Evolutionary conservation across 2,113 vertebrate genomes (phyloP), one percentile per base, ranked within the genome.

Genomic region (Asarcornis scutulata): DNA sequence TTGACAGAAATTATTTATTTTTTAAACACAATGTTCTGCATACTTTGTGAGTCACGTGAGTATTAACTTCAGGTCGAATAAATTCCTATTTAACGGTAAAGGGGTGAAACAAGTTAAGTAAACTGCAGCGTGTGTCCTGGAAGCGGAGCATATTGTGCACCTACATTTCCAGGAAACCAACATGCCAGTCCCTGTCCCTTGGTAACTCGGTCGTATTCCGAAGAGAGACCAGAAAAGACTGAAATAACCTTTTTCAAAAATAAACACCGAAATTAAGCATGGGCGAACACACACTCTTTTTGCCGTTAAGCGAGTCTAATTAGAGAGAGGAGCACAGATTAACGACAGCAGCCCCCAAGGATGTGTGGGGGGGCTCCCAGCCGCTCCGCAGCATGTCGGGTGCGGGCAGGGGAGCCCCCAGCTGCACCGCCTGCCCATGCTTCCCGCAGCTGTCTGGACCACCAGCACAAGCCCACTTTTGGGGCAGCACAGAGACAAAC

Each of bases 291-390:
- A 53, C 15, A 23, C 9, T 50, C 26, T 22, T 18, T 29, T 86
- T 42, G 18, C 44, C 40, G 40, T 63, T 88, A 68, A 50, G n/a
- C 25, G 85, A 36, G 62, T 62, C 34, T 56, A 78, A 94, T 72
- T 82, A 60, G 84, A 67, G 32, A 86, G 40, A 91, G 72, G 48
- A 95, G 71, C 29, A 46, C 23, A 1, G 1, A 29, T 53, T 15
- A 73, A 87, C 78, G 91, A 62, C 0, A 26, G 8, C 55, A 53
- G 74, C 18, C 53, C 58, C 20, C 10, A n/a, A 81, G n/a, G 55
- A 88, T 94, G 77, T 91, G 89, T 86, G 86, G 75, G 23, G 66
- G 66, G 34, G 29, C 53, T 77, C 79, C 86, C 27, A 50, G 67
- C 11, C 38, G 63, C 38, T 12, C 29, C 16, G 38, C 44, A 25